Evolutionary conservation across 2,888 invertebrate species (phyloP).

Genomic region (Cheilosia scutellata): DNA sequence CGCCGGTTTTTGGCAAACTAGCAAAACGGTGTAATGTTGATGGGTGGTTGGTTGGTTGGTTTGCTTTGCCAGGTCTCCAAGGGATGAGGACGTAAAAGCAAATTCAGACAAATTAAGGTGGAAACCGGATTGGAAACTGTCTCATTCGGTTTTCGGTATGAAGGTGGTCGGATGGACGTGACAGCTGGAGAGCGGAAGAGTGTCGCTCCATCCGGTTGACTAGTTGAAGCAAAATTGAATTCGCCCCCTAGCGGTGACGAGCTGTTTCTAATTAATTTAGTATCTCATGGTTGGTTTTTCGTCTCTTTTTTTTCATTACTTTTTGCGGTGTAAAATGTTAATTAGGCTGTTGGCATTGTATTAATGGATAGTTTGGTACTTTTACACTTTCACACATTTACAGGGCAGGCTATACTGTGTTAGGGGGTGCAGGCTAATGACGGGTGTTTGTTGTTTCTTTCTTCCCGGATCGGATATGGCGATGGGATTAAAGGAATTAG

Average conservation of each 20-base stretch:
- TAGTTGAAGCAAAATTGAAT: conserved; percentile 44
- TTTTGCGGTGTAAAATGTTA: conserved; percentile 34
- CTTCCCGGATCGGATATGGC: no score
- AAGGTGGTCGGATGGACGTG: conserved; percentile 10
- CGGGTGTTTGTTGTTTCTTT: not conserved
- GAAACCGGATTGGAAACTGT: conserved; percentile 34
- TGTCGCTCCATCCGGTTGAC: conserved; percentile 32
- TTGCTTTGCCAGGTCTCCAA: not conserved
- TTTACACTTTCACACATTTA: not conserved
- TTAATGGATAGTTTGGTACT: conserved; percentile 12
- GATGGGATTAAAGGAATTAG: no score
- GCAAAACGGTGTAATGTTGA: conserved; percentile 5
- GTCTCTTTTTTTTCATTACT: not conserved
- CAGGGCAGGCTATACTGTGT: conserved; percentile 8
- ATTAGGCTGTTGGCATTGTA: conserved; percentile 49
- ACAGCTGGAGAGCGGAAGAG: conserved; percentile 41
- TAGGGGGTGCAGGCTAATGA: not conserved
- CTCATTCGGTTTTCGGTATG: conserved; percentile 24
- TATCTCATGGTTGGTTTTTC: conserved; percentile 36
- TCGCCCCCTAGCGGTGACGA: conserved; percentile 47
- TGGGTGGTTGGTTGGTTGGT: not conserved
- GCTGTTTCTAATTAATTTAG: conserved; percentile 56
- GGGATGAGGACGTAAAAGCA: conserved; percentile 6
- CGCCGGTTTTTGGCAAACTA: conserved; percentile 30
- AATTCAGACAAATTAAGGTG: conserved; percentile 56